Evolutionary conservation across 2,113 vertebrate species (phyloP).

Genomic region (Arvicanthis niloticus): DNA sequence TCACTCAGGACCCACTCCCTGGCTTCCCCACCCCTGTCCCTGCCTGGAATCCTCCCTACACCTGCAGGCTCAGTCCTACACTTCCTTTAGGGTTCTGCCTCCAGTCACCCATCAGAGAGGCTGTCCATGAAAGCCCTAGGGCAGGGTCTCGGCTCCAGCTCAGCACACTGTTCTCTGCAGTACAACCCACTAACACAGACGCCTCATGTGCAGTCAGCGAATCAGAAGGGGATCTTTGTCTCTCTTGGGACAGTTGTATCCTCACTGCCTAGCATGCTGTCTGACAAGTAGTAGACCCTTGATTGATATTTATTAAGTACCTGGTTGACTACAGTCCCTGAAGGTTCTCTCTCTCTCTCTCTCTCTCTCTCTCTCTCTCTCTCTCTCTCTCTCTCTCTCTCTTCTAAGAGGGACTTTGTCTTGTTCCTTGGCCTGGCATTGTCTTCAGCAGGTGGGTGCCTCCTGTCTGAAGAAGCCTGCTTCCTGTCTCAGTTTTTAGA

Average conservation of each 20-base stretch:
- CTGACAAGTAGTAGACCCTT: neutral
- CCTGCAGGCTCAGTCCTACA: neutral
- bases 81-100: neutral
- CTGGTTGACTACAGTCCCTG: neutral
- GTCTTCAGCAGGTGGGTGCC: neutral
- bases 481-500: neutral
- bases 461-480: neutral
- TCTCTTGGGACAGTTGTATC: neutral
- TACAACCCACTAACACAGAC: fast-evolving
- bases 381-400: neutral
- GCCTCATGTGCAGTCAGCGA: neutral
- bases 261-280: no score
- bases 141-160: neutral
- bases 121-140: neutral
- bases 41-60: neutral
- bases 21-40: neutral
- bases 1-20: neutral
- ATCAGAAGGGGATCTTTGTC: neutral
- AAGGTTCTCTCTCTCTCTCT: neutral
- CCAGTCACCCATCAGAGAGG: neutral
- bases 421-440: neutral
- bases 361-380: neutral
- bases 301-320: neutral
- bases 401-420: neutral
- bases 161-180: neutral